Conservation (phyloP, 2,797 vertebrate species). For the Phataginus tetradactyla region DNA sequence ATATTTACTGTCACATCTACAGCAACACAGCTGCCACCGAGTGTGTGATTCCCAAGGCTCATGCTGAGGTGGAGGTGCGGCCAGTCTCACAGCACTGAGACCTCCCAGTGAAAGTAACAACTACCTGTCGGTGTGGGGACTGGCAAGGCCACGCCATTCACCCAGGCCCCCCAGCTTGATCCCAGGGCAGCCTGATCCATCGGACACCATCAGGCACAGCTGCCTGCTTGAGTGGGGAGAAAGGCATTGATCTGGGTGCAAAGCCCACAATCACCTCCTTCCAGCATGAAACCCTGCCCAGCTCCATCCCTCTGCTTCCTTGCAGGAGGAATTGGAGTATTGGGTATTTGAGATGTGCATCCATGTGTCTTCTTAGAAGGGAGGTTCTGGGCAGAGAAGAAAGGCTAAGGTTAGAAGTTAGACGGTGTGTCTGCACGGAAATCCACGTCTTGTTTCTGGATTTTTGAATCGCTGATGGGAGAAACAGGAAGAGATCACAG, state of each 20-base stretch:
- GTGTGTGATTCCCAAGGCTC: conserved; percentile 73
- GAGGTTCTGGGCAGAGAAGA: background rate
- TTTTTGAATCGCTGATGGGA: background rate
- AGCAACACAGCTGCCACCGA: conserved; percentile 81
- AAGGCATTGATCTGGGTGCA: conserved; percentile 64
- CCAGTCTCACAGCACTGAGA: conserved; percentile 45
- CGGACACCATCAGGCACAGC: conserved; percentile 51
- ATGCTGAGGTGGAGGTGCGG: conserved; percentile 68
- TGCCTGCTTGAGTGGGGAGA: conserved; percentile 49
- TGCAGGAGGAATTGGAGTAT: conserved; percentile 50
- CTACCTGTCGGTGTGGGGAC: conserved; percentile 23
- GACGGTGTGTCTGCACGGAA: background rate
- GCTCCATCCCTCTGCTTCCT: background rate
- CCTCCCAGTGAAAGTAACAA: conserved; percentile 72
- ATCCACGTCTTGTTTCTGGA: background rate
- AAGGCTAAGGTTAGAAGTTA: conserved; percentile 42
- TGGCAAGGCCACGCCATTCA: background rate
- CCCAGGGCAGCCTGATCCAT: conserved; percentile 60
- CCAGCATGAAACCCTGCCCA: conserved; percentile 30
- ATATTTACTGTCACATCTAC: conserved; percentile 76
- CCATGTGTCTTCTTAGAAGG: conserved; percentile 56
- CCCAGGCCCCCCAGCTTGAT: conserved; percentile 1
- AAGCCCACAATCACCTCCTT: conserved; percentile 57
- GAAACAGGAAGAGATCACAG: background rate
- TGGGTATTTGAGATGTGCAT: background rate